Conservation (phyloP, 2,113 vertebrate genomes). For the Amphiprion percula region DNA sequence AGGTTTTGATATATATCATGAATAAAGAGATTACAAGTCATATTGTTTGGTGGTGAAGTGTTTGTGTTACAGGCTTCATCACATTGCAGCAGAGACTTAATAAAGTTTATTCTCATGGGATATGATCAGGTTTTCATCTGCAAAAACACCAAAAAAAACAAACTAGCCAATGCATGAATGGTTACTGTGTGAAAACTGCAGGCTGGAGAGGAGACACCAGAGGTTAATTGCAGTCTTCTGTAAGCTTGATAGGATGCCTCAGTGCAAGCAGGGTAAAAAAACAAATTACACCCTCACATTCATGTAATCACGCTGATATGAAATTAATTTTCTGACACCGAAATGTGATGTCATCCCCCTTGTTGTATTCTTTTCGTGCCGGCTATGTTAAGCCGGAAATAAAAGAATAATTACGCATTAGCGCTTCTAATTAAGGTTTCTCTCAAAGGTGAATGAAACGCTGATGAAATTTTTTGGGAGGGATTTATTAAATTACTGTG, state of each 20-base stretch:
- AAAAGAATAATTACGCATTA: constrained; percentile 66
- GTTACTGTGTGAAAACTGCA: constrained; percentile 11
- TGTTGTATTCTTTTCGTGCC: constrained; percentile 30
- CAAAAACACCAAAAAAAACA: background rate
- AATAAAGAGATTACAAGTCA: background rate
- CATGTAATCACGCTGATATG: constrained; percentile 46
- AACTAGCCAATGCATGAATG: background rate
- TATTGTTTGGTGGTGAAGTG: background rate
- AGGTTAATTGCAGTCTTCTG: constrained; percentile 56
- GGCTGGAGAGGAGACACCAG: constrained; percentile 22
- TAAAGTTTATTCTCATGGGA: constrained; percentile 3
- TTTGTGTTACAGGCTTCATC: background rate
- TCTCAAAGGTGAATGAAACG: constrained; percentile 61
- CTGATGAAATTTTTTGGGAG: constrained; percentile 38
- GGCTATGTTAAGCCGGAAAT: constrained; percentile 43
- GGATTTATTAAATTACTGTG: constrained; percentile 67
- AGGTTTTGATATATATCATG: background rate
- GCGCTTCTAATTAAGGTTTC: constrained; percentile 58
- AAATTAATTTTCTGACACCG: constrained; percentile 36
- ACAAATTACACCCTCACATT: constrained; percentile 31
- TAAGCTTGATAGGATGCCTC: background rate
- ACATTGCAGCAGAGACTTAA: constrained; percentile 24
- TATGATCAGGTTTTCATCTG: constrained; percentile 32
- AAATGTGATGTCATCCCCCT: constrained; percentile 48
- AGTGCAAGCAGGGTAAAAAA: constrained; percentile 24